Percentiles rank a stretch among this genome's conserved stretches.
These are phyloP conservation scores for Crypturellus undulatus DNA, from an alignment of 2,113 vertebrate species.

Conservation along the genomic window DNA sequence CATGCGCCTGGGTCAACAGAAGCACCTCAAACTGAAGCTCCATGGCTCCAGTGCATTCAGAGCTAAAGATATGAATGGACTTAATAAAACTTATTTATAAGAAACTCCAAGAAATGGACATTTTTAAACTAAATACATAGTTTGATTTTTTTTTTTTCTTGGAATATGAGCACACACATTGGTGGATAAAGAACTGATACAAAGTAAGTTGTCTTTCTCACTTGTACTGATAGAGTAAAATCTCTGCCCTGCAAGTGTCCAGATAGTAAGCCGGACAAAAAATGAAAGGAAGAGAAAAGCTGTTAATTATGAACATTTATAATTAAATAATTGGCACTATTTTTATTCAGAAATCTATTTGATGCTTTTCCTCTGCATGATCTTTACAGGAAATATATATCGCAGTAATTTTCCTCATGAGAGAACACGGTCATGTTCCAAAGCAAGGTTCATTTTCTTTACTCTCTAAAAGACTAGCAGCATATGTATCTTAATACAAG, in stretches of 20 bases:
- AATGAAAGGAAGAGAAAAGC: background rate
- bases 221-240: background rate
- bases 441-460: background rate
- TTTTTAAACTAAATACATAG: background rate
- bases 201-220: background rate
- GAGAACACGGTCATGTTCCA: background rate
- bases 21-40: background rate
- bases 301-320: background rate
- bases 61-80: background rate
- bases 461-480: background rate
- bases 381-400: background rate
- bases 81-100: background rate
- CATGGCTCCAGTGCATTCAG: accelerated
- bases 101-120: background rate
- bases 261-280: background rate
- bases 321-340: background rate
- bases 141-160: background rate
- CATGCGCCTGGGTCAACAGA: background rate
- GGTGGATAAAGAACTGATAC: background rate
- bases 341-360: background rate
- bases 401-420: background rate
- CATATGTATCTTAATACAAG: background rate
- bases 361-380: background rate
- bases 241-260: background rate
- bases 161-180: background rate